These are phyloP conservation scores for Platysternon megacephalum DNA, from an alignment of 2,113 vertebrate species.

Conservation along the genomic window DNA sequence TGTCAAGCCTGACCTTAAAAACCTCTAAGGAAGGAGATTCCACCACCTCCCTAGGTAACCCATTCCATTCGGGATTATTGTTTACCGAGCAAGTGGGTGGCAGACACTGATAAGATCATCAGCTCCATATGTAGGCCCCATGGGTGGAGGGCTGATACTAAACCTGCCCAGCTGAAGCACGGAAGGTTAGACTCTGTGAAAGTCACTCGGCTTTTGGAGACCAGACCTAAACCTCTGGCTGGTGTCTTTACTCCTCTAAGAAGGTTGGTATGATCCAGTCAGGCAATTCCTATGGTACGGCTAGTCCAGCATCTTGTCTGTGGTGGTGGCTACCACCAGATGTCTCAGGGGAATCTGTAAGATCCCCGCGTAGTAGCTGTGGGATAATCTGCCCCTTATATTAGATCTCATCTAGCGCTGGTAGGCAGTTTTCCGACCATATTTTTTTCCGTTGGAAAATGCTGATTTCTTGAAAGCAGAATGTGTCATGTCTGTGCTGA, in stretches of 20 bases:
- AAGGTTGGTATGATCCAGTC: no score
- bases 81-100: background rate
- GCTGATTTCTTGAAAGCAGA: background rate
- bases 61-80: no score
- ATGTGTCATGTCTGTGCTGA: background rate
- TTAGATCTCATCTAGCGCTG: no score
- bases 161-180: background rate
- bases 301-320: background rate
- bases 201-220: fast-evolving
- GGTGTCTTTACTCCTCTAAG: background rate
- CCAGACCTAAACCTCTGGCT: fast-evolving
- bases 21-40: no score
- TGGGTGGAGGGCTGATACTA: background rate
- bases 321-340: background rate
- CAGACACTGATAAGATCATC: background rate
- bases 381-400: no score
- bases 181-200: background rate
- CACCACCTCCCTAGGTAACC: no score
- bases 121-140: background rate
- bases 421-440: no score
- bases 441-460: no score
- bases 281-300: background rate
- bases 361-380: fast-evolving
- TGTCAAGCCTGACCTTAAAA: no score
- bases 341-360: background rate